Conservation (phyloP, 2,888 invertebrate genomes). For the Xestoiulus laeticollis region DNA sequence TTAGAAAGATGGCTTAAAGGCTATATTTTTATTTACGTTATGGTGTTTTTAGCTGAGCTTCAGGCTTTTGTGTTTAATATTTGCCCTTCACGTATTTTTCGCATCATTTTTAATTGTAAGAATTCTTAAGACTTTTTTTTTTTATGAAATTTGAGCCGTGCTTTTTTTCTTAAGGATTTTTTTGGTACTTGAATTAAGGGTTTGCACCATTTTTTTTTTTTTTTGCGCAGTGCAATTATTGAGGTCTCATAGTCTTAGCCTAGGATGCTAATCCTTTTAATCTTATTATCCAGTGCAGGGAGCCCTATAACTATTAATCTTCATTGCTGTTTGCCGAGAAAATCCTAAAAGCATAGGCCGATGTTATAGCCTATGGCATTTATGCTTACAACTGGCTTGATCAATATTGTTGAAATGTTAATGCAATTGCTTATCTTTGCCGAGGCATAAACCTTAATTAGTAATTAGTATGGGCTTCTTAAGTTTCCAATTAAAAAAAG, state of each 20-base stretch:
- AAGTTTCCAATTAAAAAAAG: conserved; percentile 15
- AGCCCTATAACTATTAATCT: conserved; percentile 43
- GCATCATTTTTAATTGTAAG: background rate
- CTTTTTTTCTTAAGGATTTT: background rate
- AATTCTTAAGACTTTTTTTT: conserved; percentile 21
- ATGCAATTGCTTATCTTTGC: conserved; percentile 31
- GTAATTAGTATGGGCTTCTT: conserved; percentile 1
- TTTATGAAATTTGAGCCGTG: background rate
- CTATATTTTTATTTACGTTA: conserved; percentile 16
- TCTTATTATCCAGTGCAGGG: conserved; percentile 41
- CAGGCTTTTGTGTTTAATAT: background rate
- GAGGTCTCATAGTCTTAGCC: conserved; percentile 32
- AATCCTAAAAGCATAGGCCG: background rate
- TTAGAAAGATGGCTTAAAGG: background rate
- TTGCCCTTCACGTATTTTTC: background rate
- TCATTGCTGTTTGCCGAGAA: conserved; percentile 38
- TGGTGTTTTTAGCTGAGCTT: background rate
- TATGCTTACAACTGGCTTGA: background rate
- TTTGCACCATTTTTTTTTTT: background rate
- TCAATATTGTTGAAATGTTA: conserved; percentile 43
- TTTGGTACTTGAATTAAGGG: background rate
- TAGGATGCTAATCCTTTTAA: conserved; percentile 4
- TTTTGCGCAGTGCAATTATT: conserved; percentile 32
- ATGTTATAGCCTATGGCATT: background rate
- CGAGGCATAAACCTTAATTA: conserved; percentile 30